Percentiles rank a stretch among this genome's conserved stretches.
phyloP scores from a whole-genome alignment of 2,888 invertebrate genomes.

The Leptopilina myrica region DNA sequence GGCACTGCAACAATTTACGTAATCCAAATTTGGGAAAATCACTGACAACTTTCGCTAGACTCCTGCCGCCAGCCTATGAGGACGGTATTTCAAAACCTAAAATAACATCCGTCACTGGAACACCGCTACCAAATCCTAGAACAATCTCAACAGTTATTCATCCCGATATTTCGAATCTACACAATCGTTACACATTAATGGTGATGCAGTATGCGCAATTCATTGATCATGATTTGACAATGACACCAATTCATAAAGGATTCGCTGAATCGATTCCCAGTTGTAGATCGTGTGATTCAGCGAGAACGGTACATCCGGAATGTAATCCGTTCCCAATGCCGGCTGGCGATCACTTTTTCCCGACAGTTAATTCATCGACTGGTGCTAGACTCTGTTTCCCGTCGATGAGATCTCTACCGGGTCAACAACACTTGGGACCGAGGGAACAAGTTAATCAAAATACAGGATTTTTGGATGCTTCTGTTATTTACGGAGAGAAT shows the following conservation, averaged over 20 bases:
- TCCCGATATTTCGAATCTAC: conserved; percentile 93
- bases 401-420: conserved; percentile 95
- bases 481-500: conserved; percentile 94
- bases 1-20: conserved; percentile 92
- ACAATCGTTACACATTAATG: conserved; percentile 92
- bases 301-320: conserved; percentile 92
- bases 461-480: conserved; percentile 92
- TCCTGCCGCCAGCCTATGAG: conserved; percentile 91
- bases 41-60: conserved; percentile 89
- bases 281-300: conserved; percentile 92
- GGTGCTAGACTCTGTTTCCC: conserved; percentile 94
- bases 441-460: conserved; percentile 97
- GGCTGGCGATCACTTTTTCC: conserved; percentile 92
- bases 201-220: conserved; percentile 97
- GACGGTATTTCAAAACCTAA: conserved; percentile 92
- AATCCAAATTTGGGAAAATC: conserved; percentile 91
- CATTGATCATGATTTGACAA: conserved; percentile 95
- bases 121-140: conserved; percentile 89
- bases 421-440: conserved; percentile 91
- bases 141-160: conserved; percentile 92
- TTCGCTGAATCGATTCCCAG: conserved; percentile 94
- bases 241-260: conserved; percentile 95
- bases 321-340: conserved; percentile 96
- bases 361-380: conserved; percentile 89
- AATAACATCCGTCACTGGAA: conserved; percentile 85